These are phyloP conservation scores for Torymus tubicola DNA, from an alignment of 2,888 invertebrate genomes.

Conservation along the genomic window DNA sequence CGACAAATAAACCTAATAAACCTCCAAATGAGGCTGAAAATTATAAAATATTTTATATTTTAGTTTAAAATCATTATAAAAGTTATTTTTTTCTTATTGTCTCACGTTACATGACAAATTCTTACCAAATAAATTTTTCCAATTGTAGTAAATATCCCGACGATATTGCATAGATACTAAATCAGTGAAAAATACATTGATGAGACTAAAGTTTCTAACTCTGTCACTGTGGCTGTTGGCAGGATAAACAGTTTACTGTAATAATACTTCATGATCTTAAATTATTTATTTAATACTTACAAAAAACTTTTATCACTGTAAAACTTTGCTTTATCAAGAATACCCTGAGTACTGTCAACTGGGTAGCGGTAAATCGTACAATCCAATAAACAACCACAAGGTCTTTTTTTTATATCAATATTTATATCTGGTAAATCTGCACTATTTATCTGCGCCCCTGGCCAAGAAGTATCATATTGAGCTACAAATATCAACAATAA, in stretches of 20 bases:
- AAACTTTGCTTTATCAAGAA: constrained; percentile 76
- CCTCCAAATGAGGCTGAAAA: constrained; percentile 87
- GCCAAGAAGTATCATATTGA: constrained; percentile 73
- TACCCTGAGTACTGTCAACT: constrained; percentile 81
- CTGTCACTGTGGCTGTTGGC: constrained; percentile 76
- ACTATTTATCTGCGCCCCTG: constrained; percentile 68
- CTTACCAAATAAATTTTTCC: constrained; percentile 84
- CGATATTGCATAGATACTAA: constrained; percentile 83
- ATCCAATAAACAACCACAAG: constrained; percentile 80
- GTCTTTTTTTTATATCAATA: constrained; percentile 49
- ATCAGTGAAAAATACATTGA: constrained; percentile 83
- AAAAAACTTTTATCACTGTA: constrained; percentile 72
- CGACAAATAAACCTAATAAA: constrained; percentile 88
- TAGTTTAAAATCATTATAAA: no score
- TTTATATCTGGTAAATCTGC: constrained; percentile 35
- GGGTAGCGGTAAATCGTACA: constrained; percentile 82
- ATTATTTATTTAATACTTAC: constrained; percentile 19
- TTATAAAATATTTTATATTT: constrained; percentile 13
- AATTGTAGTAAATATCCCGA: constrained; percentile 82
- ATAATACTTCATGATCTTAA: not conserved
- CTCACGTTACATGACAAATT: constrained; percentile 13
- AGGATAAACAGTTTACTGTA: not conserved
- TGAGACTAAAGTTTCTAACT: constrained; percentile 78
- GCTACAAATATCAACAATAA: constrained; percentile 58
- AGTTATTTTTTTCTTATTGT: not conserved